Evolutionary conservation across 2,888 invertebrate genomes (phyloP).

Genomic region (Drosophila gaucha): DNA sequence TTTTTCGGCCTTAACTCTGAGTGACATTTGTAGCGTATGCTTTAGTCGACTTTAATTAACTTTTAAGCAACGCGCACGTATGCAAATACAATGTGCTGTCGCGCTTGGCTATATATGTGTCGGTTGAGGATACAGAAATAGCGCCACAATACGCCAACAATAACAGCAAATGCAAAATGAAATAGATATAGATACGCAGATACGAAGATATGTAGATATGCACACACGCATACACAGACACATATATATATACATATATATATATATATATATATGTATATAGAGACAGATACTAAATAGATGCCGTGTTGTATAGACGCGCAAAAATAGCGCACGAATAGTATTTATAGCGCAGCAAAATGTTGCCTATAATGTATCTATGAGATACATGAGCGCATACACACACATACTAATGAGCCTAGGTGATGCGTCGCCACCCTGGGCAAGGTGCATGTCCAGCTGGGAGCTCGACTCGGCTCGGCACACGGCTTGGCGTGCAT

Average conservation of each 20-base stretch:
- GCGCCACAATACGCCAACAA: constrained; percentile 25
- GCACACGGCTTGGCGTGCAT: constrained; percentile 11
- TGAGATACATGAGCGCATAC: constrained; percentile 20
- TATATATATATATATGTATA: constrained; percentile 20
- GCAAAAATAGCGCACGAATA: constrained; percentile 57
- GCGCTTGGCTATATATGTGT: constrained; percentile 22
- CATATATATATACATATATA: constrained; percentile 12
- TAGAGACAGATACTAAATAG: constrained; percentile 47
- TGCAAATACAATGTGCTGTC: constrained; percentile 54
- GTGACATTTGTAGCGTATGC: constrained; percentile 27
- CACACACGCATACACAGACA: constrained; percentile 18
- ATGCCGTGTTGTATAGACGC: constrained; percentile 47
- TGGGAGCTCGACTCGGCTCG: background rate
- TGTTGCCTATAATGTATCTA: constrained; percentile 32
- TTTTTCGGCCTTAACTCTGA: background rate
- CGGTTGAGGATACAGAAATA: constrained; percentile 57
- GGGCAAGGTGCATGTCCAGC: constrained; percentile 10
- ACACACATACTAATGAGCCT: constrained; percentile 13
- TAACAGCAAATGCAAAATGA: constrained; percentile 65
- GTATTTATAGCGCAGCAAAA: constrained; percentile 51
- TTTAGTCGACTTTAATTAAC: constrained; percentile 27
- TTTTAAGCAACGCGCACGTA: constrained; percentile 18
- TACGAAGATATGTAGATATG: constrained; percentile 24
- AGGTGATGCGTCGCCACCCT: constrained; percentile 4
- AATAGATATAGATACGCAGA: constrained; percentile 47